A percentile compares a stretch with the other conserved stretches of the same genome.
Evolutionary conservation across 2,888 invertebrate species (phyloP).

Genomic region (Polyploca ridens): DNA sequence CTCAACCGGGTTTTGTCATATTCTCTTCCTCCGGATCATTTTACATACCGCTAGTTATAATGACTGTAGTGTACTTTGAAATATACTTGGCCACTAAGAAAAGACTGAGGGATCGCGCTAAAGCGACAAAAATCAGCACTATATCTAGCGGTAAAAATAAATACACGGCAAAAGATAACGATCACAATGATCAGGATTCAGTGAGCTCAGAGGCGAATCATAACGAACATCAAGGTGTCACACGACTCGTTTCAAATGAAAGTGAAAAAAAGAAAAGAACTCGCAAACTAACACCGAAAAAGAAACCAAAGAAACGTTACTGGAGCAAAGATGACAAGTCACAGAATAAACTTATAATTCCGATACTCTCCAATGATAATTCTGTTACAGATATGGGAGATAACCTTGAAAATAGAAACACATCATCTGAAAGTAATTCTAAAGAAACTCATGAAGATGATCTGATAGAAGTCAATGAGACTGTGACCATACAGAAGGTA

Average conservation of each 20-base stretch:
- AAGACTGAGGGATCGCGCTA: slow-evolving; percentile 92
- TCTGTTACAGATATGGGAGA: slow-evolving; percentile 74
- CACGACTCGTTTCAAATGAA: slow-evolving; percentile 59
- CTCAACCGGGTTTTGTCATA: slow-evolving; percentile 95
- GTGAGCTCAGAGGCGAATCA: slow-evolving; percentile 93
- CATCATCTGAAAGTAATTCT: slow-evolving; percentile 79
- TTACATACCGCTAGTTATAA: slow-evolving; percentile 96
- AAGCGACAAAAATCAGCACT: slow-evolving; percentile 91
- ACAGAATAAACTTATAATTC: slow-evolving; percentile 77
- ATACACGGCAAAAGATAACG: slow-evolving; percentile 75
- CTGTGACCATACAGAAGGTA: slow-evolving; percentile 49
- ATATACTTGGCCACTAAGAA: slow-evolving; percentile 97
- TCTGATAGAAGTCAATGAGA: slow-evolving; percentile 61
- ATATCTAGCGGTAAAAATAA: slow-evolving; percentile 80
- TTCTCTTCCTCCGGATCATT: slow-evolving; percentile 97
- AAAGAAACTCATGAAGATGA: slow-evolving; percentile 76
- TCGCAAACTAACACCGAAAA: slow-evolving; percentile 72
- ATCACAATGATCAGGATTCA: slow-evolving; percentile 88
- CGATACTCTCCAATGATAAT: slow-evolving; percentile 76
- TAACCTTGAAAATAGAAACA: slow-evolving; percentile 69
- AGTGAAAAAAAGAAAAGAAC: slow-evolving; percentile 69
- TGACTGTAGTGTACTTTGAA: slow-evolving; percentile 98
- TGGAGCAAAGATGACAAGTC: slow-evolving; percentile 80
- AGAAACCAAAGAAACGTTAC: slow-evolving; percentile 81
- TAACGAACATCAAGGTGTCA: slow-evolving; percentile 85